Base-by-base conservation (phyloP, 2,113 vertebrate genomes). In the Synchiropus splendidus region DNA sequence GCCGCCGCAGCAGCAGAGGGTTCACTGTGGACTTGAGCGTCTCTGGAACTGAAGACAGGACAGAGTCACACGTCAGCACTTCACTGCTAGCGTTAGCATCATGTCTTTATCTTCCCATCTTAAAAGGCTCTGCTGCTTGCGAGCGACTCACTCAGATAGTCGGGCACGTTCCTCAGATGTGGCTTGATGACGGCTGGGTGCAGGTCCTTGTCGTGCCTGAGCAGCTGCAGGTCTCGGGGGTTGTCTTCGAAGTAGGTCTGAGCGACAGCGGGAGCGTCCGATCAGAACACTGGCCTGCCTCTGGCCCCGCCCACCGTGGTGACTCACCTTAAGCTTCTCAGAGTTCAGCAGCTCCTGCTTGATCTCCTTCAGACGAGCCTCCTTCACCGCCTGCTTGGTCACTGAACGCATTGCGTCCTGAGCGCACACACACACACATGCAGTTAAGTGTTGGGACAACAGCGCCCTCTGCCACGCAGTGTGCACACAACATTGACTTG, bases 401-500 rank as follows among this genome's bases (percentile, higher is more conserved):
- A 97, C 90, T 0, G 93, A 90, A 12, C 89, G 86, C 93, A 96
- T 96, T 16, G 92, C 93, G 0, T 96, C 92, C 93, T 96, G 10
- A 12, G 41, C 1, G 42, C 36, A 38, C 17, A 54, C 21, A 27
- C 21, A 27, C 21, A 27, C 21, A 27, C 21, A 27, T 8, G 8
- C 21, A 27, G 21, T 27, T 27, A 8, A 5, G 21, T 27, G 21
- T 27, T 8, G 21, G 4, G 8, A 27, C 21, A 27, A 27, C 21
- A 27, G 21, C 4, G 8, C n/a, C n/a, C n/a, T n/a, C n/a, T 27
- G 21, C 4, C 4, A 27, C 21, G 4, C 21, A 27, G 21, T 8
- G 8, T 27, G 21, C 21, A 5, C 21, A 27, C 4, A 27, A 27
- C 21, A 27, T 27, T 27, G 21, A 8, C 21, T 27, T 27, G 21